Evolutionary conservation across 1,140 invertebrate species (phyloP).

Genomic region (Paraescarpia echinospica): DNA sequence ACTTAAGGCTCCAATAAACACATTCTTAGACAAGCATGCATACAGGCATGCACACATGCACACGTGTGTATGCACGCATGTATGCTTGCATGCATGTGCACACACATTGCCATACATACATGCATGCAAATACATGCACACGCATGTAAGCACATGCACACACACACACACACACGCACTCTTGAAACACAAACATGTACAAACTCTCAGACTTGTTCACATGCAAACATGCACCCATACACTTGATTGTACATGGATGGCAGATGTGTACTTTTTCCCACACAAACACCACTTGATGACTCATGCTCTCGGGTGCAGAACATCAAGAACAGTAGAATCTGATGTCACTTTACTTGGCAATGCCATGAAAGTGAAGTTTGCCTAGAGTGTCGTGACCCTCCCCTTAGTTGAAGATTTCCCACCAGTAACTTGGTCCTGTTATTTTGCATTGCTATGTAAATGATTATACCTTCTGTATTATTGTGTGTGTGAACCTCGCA

Average conservation of each 20-base stretch:
- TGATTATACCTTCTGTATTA: neutral
- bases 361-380: neutral
- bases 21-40: too few relatives aligned
- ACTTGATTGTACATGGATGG: neutral
- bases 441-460: neutral
- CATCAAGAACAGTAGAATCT: neutral
- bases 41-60: too few relatives aligned
- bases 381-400: neutral
- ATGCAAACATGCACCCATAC: too few relatives aligned
- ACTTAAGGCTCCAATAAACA: too few relatives aligned
- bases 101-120: too few relatives aligned
- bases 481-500: neutral
- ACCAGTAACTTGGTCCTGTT: neutral
- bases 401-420: neutral
- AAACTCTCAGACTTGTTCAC: too few relatives aligned
- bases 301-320: neutral
- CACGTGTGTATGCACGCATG: too few relatives aligned
- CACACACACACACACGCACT: too few relatives aligned
- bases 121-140: too few relatives aligned
- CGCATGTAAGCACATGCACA: too few relatives aligned
- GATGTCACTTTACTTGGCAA: neutral
- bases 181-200: too few relatives aligned
- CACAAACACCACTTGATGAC: neutral
- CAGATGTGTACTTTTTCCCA: neutral
- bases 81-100: too few relatives aligned